Percentiles rank a stretch among this genome's conserved stretches.
Evolutionary conservation across 2,888 invertebrate species (phyloP).

Genomic region (Conops quadrifasciatus): DNA sequence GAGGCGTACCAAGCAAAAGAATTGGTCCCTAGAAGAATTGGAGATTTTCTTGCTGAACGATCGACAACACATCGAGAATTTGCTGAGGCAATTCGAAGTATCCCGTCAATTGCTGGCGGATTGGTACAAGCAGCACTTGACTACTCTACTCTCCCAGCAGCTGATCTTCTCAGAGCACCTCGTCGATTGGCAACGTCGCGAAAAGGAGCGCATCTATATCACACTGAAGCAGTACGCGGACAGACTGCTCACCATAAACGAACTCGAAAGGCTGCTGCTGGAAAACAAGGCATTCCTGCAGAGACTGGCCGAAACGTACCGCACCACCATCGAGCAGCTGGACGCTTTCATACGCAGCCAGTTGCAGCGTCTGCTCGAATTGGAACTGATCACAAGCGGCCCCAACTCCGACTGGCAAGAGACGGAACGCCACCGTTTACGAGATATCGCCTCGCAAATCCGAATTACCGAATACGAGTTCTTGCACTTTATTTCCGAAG

Average conservation of each 20-base stretch:
- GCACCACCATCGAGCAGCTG: slow-evolving; percentile 53
- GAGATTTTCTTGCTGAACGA: slow-evolving; percentile 53
- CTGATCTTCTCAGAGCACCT: slow-evolving; percentile 50
- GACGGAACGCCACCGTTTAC: slow-evolving; percentile 55
- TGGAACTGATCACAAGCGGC: slow-evolving; percentile 48
- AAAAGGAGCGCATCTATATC: slow-evolving; percentile 55
- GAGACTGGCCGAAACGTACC: slow-evolving; percentile 51
- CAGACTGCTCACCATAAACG: slow-evolving; percentile 42
- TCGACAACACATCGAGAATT: slow-evolving; percentile 49
- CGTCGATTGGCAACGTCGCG: slow-evolving; percentile 55
- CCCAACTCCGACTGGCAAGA: slow-evolving; percentile 48
- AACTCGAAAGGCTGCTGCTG: slow-evolving; percentile 50
- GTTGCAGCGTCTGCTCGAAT: slow-evolving; percentile 50
- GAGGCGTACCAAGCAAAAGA: slow-evolving; percentile 49
- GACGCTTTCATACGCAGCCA: slow-evolving; percentile 55
- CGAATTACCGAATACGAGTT: slow-evolving; percentile 57
- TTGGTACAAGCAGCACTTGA: slow-evolving; percentile 57
- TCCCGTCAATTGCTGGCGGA: slow-evolving; percentile 52
- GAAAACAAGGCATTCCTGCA: slow-evolving; percentile 45
- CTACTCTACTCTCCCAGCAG: slow-evolving; percentile 50
- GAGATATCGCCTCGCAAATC: slow-evolving; percentile 53
- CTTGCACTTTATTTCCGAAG: slow-evolving; percentile 52
- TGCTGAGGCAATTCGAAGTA: slow-evolving; percentile 53
- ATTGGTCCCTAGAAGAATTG: slow-evolving; percentile 60
- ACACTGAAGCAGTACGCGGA: slow-evolving; percentile 48